These are phyloP conservation scores for Liposcelis brunnea DNA, from an alignment of 2,888 invertebrate genomes.

Conservation along the genomic window DNA sequence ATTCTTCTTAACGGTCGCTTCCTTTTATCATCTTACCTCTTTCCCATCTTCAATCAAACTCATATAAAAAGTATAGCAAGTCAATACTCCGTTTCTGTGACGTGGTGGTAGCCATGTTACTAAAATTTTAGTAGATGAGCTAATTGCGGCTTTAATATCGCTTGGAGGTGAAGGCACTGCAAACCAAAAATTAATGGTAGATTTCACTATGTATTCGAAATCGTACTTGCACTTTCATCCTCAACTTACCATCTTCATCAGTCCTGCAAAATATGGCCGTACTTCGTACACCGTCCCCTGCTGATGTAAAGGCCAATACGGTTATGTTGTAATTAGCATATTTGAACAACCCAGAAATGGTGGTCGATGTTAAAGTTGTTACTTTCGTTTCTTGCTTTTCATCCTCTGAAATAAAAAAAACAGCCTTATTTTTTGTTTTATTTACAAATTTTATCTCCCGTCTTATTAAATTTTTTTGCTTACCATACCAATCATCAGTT, in stretches of 20 bases:
- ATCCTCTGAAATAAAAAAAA: slow-evolving; percentile 33
- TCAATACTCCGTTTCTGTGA: slow-evolving; percentile 65
- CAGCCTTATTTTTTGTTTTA: not conserved
- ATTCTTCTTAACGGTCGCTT: too few species aligned
- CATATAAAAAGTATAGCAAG: slow-evolving; percentile 71
- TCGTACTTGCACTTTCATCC: too few species aligned
- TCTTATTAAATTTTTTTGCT: not conserved
- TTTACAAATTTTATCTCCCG: not conserved
- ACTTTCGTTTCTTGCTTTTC: slow-evolving; percentile 43
- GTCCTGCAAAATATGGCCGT: slow-evolving; percentile 72
- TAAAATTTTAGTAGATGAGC: slow-evolving; percentile 66
- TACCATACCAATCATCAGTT: slow-evolving; percentile 64
- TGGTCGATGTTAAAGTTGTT: slow-evolving; percentile 48
- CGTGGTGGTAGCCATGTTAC: slow-evolving; percentile 81
- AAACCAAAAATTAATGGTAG: slow-evolving; percentile 18
- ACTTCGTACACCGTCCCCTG: slow-evolving; percentile 77
- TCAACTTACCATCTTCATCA: slow-evolving; percentile 71
- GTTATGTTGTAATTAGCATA: slow-evolving; percentile 87
- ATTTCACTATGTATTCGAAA: too few species aligned
- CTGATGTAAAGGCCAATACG: slow-evolving; percentile 72
- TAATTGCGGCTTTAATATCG: slow-evolving; percentile 77
- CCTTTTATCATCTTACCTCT: slow-evolving; percentile 29
- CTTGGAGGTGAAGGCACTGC: slow-evolving; percentile 77
- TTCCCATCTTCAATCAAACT: slow-evolving; percentile 59
- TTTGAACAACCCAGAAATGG: slow-evolving; percentile 57